Evolutionary conservation across 2,113 vertebrate genomes (phyloP), one percentile per base, ranked within the genome.

Genomic region (Podocnemis expansa): DNA sequence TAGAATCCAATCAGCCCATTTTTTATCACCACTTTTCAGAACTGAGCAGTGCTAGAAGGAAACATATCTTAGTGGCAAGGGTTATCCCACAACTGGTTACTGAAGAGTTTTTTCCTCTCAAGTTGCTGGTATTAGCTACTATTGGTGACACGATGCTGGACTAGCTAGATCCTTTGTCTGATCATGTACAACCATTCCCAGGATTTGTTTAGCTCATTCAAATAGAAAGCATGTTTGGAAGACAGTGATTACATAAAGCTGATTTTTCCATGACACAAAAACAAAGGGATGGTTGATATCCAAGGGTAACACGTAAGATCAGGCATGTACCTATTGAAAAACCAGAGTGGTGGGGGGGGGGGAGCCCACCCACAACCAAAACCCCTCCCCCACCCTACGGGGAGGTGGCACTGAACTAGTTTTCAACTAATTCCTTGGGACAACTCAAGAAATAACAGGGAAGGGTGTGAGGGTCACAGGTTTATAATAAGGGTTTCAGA

Each of bases 61-160:
- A 29, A 6, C 49, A 88, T 38, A 2, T 75, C 51, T 76, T 5
- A 14, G 21, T 29, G 58, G 43, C 81, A 70, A 79, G 34, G 17
- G 34, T 63, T n/a, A n/a, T 38, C 8, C 56, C 25, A 2, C 0
- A 0, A 49, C 0, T 2, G 55, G 43, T 16, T 21, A 9, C 5
- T 45, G 31, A 3, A 8, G 87, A 3, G 24, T 58, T 27, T 83
- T 79, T 8, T 78, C 29, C 70, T 41, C 6, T 52, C 52, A n/a
- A 70, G 63, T n/a, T 80, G 1, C 10, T 27, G 9, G 31, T 85
- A 38, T 22, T 75, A n/a, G 22, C 31, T 67, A 19, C n/a, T 34
- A 16, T 67, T 34, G n/a, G 17, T 67, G 58, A 45, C 51, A 80
- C 22, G 75, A 60, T 88, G 67, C 29, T 67, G 25, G 58, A 67